Percentiles rank a stretch among this genome's conserved stretches.
Evolutionary conservation across 2,113 vertebrate genomes (phyloP).

Genomic region (Nyctereutes procyonoides): DNA sequence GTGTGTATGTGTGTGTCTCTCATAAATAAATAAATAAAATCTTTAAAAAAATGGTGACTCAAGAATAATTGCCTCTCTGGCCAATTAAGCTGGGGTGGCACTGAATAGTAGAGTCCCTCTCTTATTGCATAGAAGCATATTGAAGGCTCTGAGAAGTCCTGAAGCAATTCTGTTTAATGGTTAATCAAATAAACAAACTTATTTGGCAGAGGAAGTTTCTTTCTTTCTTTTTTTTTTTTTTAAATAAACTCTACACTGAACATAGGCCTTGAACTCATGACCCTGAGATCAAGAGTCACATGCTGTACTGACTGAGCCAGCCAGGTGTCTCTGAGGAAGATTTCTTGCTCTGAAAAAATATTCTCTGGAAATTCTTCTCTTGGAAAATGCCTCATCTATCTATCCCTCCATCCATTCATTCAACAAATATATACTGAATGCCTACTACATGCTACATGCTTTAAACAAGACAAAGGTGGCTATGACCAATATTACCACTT

Average conservation of each 20-base stretch:
- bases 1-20: too few relatives aligned
- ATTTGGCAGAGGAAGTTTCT: not conserved
- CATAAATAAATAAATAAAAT: too few relatives aligned
- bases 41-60: too few relatives aligned
- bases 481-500: not conserved
- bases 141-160: not conserved
- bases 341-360: conserved; percentile 38
- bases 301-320: not conserved
- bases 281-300: not conserved
- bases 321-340: not conserved
- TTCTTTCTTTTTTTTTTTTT: not conserved
- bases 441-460: not conserved
- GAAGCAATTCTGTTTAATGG: not conserved
- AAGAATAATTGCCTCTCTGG: not conserved
- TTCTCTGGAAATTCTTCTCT: not conserved
- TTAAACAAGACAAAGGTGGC: not conserved
- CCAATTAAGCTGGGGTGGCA: not conserved
- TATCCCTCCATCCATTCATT: not conserved
- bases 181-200: not conserved
- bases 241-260: not conserved
- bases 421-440: not conserved
- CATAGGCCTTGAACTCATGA: not conserved
- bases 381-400: conserved; percentile 13
- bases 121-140: not conserved
- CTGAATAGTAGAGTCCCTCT: not conserved